Conservation (phyloP, 2,113 vertebrate genomes). For the Phrynosoma blainvillii region DNA sequence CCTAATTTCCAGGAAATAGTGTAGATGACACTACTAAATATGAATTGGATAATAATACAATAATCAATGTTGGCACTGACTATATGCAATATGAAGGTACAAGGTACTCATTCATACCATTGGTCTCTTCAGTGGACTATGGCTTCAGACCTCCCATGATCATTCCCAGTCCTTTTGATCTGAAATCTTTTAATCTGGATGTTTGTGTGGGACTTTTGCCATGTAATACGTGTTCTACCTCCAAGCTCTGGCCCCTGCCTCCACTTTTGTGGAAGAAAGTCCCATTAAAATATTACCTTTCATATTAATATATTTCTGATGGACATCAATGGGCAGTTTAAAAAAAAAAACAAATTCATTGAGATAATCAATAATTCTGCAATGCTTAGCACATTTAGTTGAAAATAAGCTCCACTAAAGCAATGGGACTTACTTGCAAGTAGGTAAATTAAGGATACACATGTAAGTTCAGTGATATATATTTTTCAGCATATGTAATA, state of each 20-base stretch:
- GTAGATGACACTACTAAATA: constrained; percentile 51
- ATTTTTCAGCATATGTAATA: neutral
- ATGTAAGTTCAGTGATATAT: too few species aligned
- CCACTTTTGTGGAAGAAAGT: neutral
- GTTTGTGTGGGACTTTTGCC: neutral
- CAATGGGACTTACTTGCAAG: too few species aligned
- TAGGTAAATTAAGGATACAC: too few species aligned
- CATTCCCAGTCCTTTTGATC: neutral
- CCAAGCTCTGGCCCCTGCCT: neutral
- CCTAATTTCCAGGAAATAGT: constrained; percentile 20
- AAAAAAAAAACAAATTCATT: too few species aligned
- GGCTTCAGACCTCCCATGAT: neutral
- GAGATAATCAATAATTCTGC: too few species aligned
- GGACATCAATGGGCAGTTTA: too few species aligned
- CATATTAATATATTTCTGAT: too few species aligned
- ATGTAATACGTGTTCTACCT: neutral
- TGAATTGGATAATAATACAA: constrained; percentile 36
- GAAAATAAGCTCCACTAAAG: too few species aligned
- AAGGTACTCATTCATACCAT: neutral
- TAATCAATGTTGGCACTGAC: neutral
- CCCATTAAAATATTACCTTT: too few species aligned
- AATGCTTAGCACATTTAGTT: too few species aligned
- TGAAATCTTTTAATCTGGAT: neutral
- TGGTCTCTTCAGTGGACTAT: neutral
- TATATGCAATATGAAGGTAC: neutral